Conservation (phyloP, 30 jellyfish, hydroid and myxozoan genomes). For the Turritopsis dohrnii region DNA sequence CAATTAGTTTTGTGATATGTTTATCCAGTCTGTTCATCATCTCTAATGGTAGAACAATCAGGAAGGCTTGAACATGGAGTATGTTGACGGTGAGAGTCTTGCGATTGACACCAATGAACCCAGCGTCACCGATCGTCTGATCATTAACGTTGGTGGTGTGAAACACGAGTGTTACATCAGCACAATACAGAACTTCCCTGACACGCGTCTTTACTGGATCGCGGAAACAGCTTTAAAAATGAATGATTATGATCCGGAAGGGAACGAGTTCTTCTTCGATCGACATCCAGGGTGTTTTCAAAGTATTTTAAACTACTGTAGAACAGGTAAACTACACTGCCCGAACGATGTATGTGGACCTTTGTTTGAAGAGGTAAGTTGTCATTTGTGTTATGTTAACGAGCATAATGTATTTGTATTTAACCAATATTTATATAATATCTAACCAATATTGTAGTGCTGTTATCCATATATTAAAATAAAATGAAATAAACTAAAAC, state of each 20-base stretch:
- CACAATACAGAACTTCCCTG: slow-evolving; percentile 88
- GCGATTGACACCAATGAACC: neutral
- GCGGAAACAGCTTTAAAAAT: slow-evolving; percentile 94
- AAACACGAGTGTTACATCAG: slow-evolving; percentile 92
- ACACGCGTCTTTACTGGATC: slow-evolving; percentile 92
- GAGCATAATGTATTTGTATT: too few species aligned
- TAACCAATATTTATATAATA: too few species aligned
- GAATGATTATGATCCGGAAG: slow-evolving; percentile 78
- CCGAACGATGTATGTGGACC: slow-evolving; percentile 99
- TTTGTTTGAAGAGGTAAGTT: slow-evolving; percentile 55
- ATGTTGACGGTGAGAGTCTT: neutral
- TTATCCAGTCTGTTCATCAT: neutral
- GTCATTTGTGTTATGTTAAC: too few species aligned
- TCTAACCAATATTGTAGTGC: too few species aligned
- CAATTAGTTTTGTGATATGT: neutral
- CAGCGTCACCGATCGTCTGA: slow-evolving; percentile 58
- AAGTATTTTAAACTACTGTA: slow-evolving; percentile 82
- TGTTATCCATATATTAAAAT: too few species aligned
- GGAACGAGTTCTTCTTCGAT: slow-evolving; percentile 91
- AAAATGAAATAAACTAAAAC: too few species aligned
- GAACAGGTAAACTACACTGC: slow-evolving; percentile 96
- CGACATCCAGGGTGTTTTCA: slow-evolving; percentile 98
- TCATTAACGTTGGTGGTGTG: slow-evolving; percentile 91
- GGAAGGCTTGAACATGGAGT: neutral
- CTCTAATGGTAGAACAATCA: neutral